Conservation (phyloP, 2,888 invertebrate genomes). For the Drosophila nigricruria region DNA sequence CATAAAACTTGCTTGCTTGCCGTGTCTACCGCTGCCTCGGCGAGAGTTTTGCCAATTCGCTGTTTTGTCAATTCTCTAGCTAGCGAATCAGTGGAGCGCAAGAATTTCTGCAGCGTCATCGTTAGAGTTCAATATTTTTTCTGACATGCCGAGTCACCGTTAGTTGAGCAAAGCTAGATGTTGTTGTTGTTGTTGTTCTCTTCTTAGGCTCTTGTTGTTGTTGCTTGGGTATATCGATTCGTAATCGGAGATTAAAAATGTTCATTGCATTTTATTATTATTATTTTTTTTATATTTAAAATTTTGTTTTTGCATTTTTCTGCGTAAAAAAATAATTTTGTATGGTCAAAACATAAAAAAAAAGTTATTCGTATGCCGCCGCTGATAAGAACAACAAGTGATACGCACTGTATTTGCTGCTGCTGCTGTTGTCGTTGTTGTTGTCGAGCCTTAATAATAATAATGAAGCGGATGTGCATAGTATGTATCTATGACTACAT, state of each 20-base stretch:
- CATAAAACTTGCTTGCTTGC: slow-evolving; percentile 32
- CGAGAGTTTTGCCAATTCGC: slow-evolving; percentile 26
- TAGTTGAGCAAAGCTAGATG: slow-evolving; percentile 54
- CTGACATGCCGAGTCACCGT: slow-evolving; percentile 63
- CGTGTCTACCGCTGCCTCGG: not conserved
- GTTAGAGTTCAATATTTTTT: slow-evolving; percentile 68
- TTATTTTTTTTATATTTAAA: slow-evolving; percentile 16
- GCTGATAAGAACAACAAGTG: slow-evolving; percentile 35
- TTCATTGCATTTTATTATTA: slow-evolving; percentile 35
- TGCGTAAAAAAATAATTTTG: slow-evolving; percentile 25
- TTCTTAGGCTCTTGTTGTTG: slow-evolving; percentile 30
- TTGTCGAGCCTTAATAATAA: slow-evolving; percentile 12
- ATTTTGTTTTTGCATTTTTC: slow-evolving; percentile 18
- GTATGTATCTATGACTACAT: slow-evolving; percentile 19
- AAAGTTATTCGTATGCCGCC: slow-evolving; percentile 4
- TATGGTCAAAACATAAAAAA: slow-evolving; percentile 24
- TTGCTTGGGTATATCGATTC: slow-evolving; percentile 40
- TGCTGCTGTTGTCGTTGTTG: not conserved
- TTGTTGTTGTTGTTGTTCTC: slow-evolving; percentile 10
- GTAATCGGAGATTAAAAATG: slow-evolving; percentile 67
- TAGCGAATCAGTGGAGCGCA: slow-evolving; percentile 45
- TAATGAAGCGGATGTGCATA: slow-evolving; percentile 13
- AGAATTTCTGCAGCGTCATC: slow-evolving; percentile 66
- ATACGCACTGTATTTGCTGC: slow-evolving; percentile 6
- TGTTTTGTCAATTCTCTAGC: slow-evolving; percentile 23